A percentile compares a stretch with the other conserved stretches of the same genome.
Conservation (phyloP, 2,113 vertebrate species). For the Panthera leo region DNA sequence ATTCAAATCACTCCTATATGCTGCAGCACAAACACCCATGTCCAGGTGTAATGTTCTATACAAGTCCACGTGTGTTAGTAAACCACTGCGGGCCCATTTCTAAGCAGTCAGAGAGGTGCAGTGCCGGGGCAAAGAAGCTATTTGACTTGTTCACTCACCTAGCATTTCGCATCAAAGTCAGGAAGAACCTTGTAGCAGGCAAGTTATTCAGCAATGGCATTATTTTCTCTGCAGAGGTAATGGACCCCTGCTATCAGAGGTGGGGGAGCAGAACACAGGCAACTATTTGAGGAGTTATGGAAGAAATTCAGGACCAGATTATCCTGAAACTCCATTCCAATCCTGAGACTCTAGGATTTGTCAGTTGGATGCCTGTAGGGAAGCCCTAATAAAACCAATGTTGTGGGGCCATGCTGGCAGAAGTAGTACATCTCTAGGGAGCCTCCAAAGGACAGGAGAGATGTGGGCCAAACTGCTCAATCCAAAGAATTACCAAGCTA, state of each 20-base stretch:
- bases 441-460: background rate
- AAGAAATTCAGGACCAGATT: slow-evolving; percentile 18
- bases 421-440: background rate
- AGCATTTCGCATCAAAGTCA: slow-evolving; percentile 19
- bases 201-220: background rate
- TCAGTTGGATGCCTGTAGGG: background rate
- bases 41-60: background rate
- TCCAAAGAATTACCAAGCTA: background rate
- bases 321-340: background rate
- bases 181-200: background rate
- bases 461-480: background rate
- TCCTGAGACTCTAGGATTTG: background rate
- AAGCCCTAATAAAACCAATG: background rate
- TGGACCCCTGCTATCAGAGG: background rate
- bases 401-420: background rate
- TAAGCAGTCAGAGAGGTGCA: background rate
- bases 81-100: background rate
- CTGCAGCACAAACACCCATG: background rate
- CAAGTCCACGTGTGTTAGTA: background rate
- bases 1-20: background rate
- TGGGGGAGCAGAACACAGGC: background rate
- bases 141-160: background rate
- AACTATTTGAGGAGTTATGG: background rate
- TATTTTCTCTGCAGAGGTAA: background rate
- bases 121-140: background rate